Base-by-base conservation (phyloP, 2,888 invertebrate genomes). In the Meiosimyza decipiens region DNA sequence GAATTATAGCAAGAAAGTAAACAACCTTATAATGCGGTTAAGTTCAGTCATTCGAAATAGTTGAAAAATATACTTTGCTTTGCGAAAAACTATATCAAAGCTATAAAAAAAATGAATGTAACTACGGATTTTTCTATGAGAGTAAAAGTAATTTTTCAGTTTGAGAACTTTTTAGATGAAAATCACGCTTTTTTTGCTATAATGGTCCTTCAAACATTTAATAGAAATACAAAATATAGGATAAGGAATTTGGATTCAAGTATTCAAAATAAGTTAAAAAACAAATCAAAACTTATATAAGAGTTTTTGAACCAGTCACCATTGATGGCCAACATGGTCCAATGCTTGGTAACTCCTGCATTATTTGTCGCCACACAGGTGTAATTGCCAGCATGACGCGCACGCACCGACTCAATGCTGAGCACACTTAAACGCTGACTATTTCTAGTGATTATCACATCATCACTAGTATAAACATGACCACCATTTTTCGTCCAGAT, bases 401-500 rank as follows among this genome's bases (percentile, higher is more conserved):
- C 90, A 63, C 89, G 87, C 47, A 91, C 91, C 12, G 90, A 89
- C 77, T 91, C 91, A 74, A 92, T 92, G 71, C 89, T 89, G 15
- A 92, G 87, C 57, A 91, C 89, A 80, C 91, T 91, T 51, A 91
- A 89, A 85, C 91, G 89, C 80, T 91, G 91, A 76, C 90, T 91
- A 72, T 89, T 90, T 60, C 89, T 88, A 33, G 89, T 86, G 60
- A 89, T 86, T 13, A 89, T 87, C 62, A 92, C 88, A 63, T 91
- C 90, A 74, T 87, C 87, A 76, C 89, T 89, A 79, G 88, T 89
- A 69, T 82, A 84, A 22, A 87, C 80, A 77, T 88, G 85, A 57
- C 82, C 83, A 62, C 88, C 89, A 79, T 90, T 89, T 77, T 89
- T 89, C 4, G 88, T 91, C 95, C 95, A 95, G 15, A 59, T n/a